Conservation (phyloP, 2,888 invertebrate species). For the Nymphalis polychloros region DNA sequence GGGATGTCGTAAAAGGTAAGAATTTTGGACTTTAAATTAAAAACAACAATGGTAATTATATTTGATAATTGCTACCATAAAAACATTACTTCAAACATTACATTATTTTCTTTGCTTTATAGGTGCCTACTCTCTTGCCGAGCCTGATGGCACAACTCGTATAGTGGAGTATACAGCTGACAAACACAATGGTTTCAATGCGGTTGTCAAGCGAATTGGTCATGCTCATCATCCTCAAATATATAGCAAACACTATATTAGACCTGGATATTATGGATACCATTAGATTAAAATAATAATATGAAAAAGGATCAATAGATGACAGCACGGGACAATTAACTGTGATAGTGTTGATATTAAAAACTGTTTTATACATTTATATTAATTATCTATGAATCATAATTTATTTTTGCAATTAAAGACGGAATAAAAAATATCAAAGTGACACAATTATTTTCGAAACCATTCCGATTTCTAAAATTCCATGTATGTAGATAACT, state of each 20-base stretch:
- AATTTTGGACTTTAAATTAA: background rate
- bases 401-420: slow-evolving; percentile 23
- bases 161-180: slow-evolving; percentile 79
- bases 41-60: too few relatives aligned
- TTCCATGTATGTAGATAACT: too few relatives aligned
- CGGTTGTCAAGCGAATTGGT: slow-evolving; percentile 76
- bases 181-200: slow-evolving; percentile 76
- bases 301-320: slow-evolving; percentile 48
- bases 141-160: slow-evolving; percentile 77
- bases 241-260: slow-evolving; percentile 57
- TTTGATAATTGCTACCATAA: too few relatives aligned
- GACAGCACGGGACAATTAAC: slow-evolving; percentile 48
- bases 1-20: slow-evolving; percentile 82
- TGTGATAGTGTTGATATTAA: slow-evolving; percentile 53
- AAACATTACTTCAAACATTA: background rate
- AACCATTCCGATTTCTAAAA: too few relatives aligned
- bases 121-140: slow-evolving; percentile 78
- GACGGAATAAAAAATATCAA: background rate
- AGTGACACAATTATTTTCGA: too few relatives aligned
- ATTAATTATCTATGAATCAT: slow-evolving; percentile 7
- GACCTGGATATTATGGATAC: slow-evolving; percentile 60
- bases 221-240: slow-evolving; percentile 74
- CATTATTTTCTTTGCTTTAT: slow-evolving; percentile 35
- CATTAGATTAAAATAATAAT: slow-evolving; percentile 56
- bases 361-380: slow-evolving; percentile 14